Base-by-base conservation (phyloP, 2,797 vertebrate species). In the Lutjanus campechanus region DNA sequence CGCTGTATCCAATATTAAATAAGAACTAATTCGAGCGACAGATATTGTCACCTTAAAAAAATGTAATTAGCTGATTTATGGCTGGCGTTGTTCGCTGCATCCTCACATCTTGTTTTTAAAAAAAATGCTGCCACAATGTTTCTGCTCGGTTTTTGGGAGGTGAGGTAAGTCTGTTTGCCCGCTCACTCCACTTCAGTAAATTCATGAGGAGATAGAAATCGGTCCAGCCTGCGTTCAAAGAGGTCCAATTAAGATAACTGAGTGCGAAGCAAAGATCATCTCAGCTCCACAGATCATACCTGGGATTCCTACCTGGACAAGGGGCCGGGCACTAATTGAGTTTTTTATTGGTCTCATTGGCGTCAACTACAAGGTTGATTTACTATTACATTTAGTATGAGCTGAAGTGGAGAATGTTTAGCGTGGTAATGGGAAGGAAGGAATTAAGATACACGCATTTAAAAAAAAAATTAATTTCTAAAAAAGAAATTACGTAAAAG, bases 301-400 rank as follows among this genome's bases (percentile, higher is more conserved):
- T 88, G 84, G 62, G 88, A 85, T 81, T 82, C 73, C 72, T 90
- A 76, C 82, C 79, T 83, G 79, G 69, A 61, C 85, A 74, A 51
- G 69, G 36, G 55, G 17, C 19, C 44, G 16, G 10, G 41, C 44
- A 43, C 29, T 56, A 20, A 71, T 2, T 56, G 9, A 13, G 8
- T 1, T 17, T 2, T 41, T 47, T 73, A 62, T 71, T 71, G 29
- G n/a, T 47, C 25, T 61, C 15, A 20, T 51, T 64, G 20, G 40
- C 20, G 3, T 60, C 59, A 36, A 17, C 17, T 63, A 0, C 10
- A 44, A 41, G 8, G 36, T 9, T 36, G 29, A 36, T 4, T 36
- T 36, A 36, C 29, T 36, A 36, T 36, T 4, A 36, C 22, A 13
- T 41, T 29, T 46, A 56, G 2, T 6, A 1, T 11, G 0, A 17